phyloP scores from a whole-genome alignment of 2,888 invertebrate genomes.

The Octonoba sinensis region DNA sequence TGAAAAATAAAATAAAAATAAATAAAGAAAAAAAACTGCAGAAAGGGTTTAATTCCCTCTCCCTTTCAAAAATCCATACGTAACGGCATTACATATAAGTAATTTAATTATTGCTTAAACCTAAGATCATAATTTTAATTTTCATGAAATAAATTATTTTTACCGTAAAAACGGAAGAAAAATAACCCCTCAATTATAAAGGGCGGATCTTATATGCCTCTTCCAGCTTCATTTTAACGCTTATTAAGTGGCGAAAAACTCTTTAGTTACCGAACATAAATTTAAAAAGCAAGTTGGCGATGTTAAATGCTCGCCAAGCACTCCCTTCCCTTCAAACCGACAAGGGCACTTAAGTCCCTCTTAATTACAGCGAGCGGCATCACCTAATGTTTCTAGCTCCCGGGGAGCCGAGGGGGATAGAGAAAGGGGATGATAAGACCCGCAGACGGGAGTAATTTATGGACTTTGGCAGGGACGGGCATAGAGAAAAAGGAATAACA shows the following conservation, averaged over 20 bases:
- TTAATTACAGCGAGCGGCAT: constrained; percentile 44
- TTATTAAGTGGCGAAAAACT: not conserved
- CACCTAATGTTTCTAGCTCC: constrained; percentile 45
- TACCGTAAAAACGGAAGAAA: too few species aligned
- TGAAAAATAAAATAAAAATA: too few species aligned
- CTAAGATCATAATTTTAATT: too few species aligned
- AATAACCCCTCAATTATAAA: too few species aligned
- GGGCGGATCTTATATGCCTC: not conserved
- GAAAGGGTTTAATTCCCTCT: too few species aligned
- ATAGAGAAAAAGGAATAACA: constrained; percentile 42
- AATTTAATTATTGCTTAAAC: too few species aligned
- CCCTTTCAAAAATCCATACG: too few species aligned
- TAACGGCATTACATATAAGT: too few species aligned
- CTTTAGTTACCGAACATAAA: not conserved
- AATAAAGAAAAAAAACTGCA: too few species aligned
- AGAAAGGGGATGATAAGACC: constrained; percentile 39
- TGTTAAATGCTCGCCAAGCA: constrained; percentile 42
- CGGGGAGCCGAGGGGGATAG: constrained; percentile 7
- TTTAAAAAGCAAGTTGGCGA: constrained; percentile 15
- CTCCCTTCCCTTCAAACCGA: constrained; percentile 41
- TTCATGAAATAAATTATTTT: too few species aligned
- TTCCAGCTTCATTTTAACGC: not conserved
- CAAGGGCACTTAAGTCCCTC: constrained; percentile 52
- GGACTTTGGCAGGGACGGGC: constrained; percentile 22
- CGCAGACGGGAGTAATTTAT: constrained; percentile 42